These are phyloP conservation scores for Exaiptasia diaphana DNA, from an alignment of 64 coral and sea anemone species.

Conservation along the genomic window DNA sequence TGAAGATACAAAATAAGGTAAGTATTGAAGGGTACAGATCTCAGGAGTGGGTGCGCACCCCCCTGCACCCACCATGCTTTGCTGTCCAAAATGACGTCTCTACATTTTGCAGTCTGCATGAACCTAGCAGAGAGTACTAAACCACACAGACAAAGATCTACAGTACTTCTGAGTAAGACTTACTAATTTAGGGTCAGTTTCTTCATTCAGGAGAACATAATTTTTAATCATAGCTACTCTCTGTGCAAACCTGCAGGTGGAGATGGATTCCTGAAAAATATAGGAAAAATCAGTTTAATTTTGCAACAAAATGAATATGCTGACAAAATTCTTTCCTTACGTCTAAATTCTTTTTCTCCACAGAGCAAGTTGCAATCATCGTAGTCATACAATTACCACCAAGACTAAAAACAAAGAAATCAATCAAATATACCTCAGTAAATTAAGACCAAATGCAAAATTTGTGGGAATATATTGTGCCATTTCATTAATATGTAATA, in stretches of 20 bases:
- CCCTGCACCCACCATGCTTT: too few species aligned
- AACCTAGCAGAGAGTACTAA: too few species aligned
- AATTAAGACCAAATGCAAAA: neutral
- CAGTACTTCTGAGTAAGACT: too few species aligned
- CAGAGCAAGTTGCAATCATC: constrained; percentile 91
- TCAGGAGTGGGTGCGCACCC: too few species aligned
- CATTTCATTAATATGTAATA: neutral
- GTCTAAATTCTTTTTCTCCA: constrained; percentile 89
- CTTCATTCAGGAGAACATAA: constrained; percentile 92
- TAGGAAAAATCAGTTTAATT: neutral
- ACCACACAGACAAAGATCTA: too few species aligned
- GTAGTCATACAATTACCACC: constrained; percentile 91
- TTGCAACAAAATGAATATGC: too few species aligned
- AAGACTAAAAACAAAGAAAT: constrained; percentile 44
- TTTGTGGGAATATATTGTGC: neutral
- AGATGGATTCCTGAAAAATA: constrained; percentile 89
- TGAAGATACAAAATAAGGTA: too few species aligned
- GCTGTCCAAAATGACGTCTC: too few species aligned
- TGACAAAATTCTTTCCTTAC: constrained; percentile 28
- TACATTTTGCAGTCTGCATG: too few species aligned
- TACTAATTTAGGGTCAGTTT: constrained; percentile 97
- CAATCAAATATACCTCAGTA: neutral
- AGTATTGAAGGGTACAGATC: too few species aligned
- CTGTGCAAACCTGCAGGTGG: constrained; percentile 95
- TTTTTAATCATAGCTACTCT: constrained; percentile 98